These are phyloP conservation scores for Mionectes olivaceus DNA, from an alignment of 2,797 vertebrate genomes.

Conservation along the genomic window DNA sequence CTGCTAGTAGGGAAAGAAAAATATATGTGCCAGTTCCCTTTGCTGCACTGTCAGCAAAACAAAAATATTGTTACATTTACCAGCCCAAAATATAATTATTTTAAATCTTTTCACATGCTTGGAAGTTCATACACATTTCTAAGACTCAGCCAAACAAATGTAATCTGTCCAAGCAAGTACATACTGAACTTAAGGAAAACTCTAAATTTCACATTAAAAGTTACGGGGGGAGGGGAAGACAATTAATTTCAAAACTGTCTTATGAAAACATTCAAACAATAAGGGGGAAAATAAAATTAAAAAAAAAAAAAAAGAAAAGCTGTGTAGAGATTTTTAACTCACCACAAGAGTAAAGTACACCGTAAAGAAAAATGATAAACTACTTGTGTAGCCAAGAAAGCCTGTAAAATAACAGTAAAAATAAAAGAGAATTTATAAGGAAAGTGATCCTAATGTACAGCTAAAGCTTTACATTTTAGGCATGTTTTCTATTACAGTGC, in stretches of 20 bases:
- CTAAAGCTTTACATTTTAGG: conserved; percentile 79
- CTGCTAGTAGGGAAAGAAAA: conserved; percentile 21
- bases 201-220: not conserved
- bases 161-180: not conserved
- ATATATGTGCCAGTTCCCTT: conserved; percentile 19
- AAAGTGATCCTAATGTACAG: conserved; percentile 79
- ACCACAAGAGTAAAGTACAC: conserved; percentile 93
- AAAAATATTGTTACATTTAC: conserved; percentile 43
- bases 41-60: conserved; percentile 50
- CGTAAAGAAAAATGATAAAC: conserved; percentile 94
- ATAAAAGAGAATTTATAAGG: conserved; percentile 87
- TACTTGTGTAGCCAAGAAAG: conserved; percentile 96
- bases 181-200: not conserved
- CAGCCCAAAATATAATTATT: conserved; percentile 55
- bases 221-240: not conserved
- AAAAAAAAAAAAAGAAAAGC: conserved; percentile 48
- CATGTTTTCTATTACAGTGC: conserved; percentile 81
- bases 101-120: conserved; percentile 57
- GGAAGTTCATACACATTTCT: not conserved
- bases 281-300: not conserved
- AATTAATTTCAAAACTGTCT: conserved; percentile 40
- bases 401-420: conserved; percentile 88
- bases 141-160: conserved; percentile 22
- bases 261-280: conserved; percentile 66
- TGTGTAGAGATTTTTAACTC: conserved; percentile 80